Conservation (phyloP, 2,888 invertebrate species). For the Tinea trinotella region DNA sequence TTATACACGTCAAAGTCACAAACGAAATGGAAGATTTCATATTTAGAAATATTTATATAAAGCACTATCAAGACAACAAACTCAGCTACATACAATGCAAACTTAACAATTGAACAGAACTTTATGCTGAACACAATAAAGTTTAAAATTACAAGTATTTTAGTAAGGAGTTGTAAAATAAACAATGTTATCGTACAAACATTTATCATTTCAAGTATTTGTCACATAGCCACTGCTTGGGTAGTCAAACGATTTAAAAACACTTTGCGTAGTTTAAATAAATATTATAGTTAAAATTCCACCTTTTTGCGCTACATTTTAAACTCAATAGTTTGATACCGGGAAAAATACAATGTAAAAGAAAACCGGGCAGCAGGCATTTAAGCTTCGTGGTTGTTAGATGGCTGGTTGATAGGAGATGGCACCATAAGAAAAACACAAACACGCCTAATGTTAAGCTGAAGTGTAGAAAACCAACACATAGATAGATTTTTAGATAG, state of each 20-base stretch:
- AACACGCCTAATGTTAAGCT: too few species aligned
- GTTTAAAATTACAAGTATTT: background rate
- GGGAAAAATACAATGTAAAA: too few species aligned
- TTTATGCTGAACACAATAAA: background rate
- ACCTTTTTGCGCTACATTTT: conserved; percentile 3
- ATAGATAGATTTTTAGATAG: too few species aligned
- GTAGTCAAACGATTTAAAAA: conserved; percentile 12
- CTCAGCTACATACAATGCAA: background rate
- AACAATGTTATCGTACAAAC: conserved; percentile 10
- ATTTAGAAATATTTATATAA: conserved; percentile 2
- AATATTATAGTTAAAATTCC: background rate
- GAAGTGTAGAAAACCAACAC: too few species aligned
- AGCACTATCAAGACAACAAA: background rate
- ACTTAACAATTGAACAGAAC: background rate
- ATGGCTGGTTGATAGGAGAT: too few species aligned
- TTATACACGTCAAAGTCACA: background rate
- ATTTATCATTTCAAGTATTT: conserved; percentile 16
- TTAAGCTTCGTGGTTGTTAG: too few species aligned
- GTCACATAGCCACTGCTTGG: conserved; percentile 7
- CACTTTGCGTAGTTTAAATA: conserved; percentile 8
- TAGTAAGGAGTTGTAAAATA: background rate
- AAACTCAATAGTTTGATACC: too few species aligned
- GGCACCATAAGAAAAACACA: too few species aligned
- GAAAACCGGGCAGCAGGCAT: too few species aligned
- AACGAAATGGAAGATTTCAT: background rate